Evolutionary conservation across 2,888 invertebrate species (phyloP), one percentile per base, ranked within the genome.

Genomic region (Phyllotreta striolata): DNA sequence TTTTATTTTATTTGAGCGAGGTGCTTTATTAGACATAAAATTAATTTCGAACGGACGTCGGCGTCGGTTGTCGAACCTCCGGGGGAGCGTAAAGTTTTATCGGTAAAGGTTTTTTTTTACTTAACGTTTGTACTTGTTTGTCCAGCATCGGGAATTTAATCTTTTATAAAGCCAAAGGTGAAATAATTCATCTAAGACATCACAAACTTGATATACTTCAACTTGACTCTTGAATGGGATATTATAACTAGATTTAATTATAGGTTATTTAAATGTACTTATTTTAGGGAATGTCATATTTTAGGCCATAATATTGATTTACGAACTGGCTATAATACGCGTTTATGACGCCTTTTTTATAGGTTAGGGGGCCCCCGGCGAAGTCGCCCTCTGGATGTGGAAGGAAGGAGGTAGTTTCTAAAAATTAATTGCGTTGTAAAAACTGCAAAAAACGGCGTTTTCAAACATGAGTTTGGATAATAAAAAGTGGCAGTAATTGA

Each of bases 341-440:
- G 67, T 70, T 70, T 67, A 68, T 67, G 66, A 63, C 55, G 60
- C 43, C 60, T 55, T 47, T 58, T 65, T 67, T 63, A 55, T 64
- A 63, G 62, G 55, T 56, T 51, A 46, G 54, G 43, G 55, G 55
- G 54, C 13, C 35, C 54, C n/a, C 8, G 14, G 39, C 52, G 37
- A 54, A 52, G 9, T 34, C 44, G 37, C 49, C 12, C 37, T 12
- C 37, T 24, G 35, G 43, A 8, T 34, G n/a, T n/a, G 34, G 40
- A 58, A 58, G 67, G 65, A 62, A 63, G 65, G 61, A 63, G 54
- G 66, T 62, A 54, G 61, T 66, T 67, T 65, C 66, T 47, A 69
- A 64, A 55, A 67, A 69, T 68, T 69, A 69, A 69, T 68, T 69
- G 66, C 66, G 43, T 49, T 44, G 55, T 66, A 62, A 66, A 69